Percentiles rank a stretch among this genome's conserved stretches.
phyloP scores from a whole-genome alignment of 1,140 invertebrate genomes.

The Anagrus nilaparvatae region DNA sequence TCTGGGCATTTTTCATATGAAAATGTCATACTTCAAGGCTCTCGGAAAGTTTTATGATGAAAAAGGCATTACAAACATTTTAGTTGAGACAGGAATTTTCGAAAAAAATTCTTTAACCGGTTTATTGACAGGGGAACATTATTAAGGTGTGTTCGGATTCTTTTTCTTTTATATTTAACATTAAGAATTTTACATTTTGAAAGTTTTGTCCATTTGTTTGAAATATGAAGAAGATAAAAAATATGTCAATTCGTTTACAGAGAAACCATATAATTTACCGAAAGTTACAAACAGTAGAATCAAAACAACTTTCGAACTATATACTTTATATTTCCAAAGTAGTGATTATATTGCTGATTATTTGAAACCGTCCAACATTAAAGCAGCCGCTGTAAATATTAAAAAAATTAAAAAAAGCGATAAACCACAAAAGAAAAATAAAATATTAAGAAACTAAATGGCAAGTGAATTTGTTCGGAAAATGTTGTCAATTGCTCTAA shows the following conservation, averaged over 20 bases:
- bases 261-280: too few relatives aligned
- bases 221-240: constrained; percentile 10
- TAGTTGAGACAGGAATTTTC: constrained; percentile 33
- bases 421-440: too few relatives aligned
- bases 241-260: too few relatives aligned
- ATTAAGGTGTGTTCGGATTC: constrained; percentile 40
- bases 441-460: too few relatives aligned
- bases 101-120: constrained; percentile 34
- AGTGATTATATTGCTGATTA: background rate
- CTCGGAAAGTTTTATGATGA: constrained; percentile 37
- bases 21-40: constrained; percentile 41
- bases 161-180: constrained; percentile 20
- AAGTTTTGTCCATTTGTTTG: constrained; percentile 6
- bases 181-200: constrained; percentile 8
- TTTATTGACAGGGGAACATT: constrained; percentile 37
- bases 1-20: constrained; percentile 39
- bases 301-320: constrained; percentile 6
- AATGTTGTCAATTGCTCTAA: too few relatives aligned
- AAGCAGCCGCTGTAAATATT: too few relatives aligned
- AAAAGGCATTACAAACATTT: constrained; percentile 34
- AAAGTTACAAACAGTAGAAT: background rate
- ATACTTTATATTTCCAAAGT: constrained; percentile 10
- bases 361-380: too few relatives aligned
- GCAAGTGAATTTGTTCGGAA: too few relatives aligned
- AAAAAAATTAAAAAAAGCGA: background rate